Evolutionary conservation across 1,140 invertebrate genomes (phyloP).

Genomic region (Drosophila willistoni): DNA sequence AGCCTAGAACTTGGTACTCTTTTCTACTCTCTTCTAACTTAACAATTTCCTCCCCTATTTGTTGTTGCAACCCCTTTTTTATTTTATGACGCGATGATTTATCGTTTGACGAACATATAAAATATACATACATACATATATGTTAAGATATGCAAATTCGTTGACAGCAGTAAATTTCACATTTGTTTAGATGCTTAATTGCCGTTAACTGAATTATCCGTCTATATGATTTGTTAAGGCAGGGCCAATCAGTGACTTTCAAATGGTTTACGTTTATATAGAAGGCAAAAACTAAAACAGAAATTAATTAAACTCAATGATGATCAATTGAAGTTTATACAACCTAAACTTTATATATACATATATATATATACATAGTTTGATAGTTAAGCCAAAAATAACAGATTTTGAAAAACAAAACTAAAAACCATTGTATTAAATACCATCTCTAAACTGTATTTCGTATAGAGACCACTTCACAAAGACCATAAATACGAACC

Average conservation of each 20-base stretch:
- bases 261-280: not conserved
- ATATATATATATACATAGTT: too few relatives aligned
- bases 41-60: slow-evolving; percentile 12
- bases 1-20: slow-evolving; percentile 11
- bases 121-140: slow-evolving; percentile 23
- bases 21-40: slow-evolving; percentile 13
- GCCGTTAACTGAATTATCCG: slow-evolving; percentile 31
- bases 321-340: too few relatives aligned
- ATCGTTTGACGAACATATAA: slow-evolving; percentile 34
- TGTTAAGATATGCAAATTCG: slow-evolving; percentile 65
- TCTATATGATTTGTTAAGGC: slow-evolving; percentile 7
- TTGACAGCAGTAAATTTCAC: slow-evolving; percentile 48
- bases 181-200: slow-evolving; percentile 61
- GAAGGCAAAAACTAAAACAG: too few relatives aligned
- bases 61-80: slow-evolving; percentile 33
- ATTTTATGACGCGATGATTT: slow-evolving; percentile 32
- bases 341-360: too few relatives aligned
- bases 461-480: too few relatives aligned
- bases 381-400: too few relatives aligned
- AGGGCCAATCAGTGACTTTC: not conserved
- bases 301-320: not conserved
- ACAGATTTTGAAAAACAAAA: too few relatives aligned
- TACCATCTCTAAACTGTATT: too few relatives aligned
- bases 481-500: too few relatives aligned
- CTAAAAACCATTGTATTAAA: too few relatives aligned